Conservation (phyloP, 1,140 invertebrate species). For the Drosophila albomicans region DNA sequence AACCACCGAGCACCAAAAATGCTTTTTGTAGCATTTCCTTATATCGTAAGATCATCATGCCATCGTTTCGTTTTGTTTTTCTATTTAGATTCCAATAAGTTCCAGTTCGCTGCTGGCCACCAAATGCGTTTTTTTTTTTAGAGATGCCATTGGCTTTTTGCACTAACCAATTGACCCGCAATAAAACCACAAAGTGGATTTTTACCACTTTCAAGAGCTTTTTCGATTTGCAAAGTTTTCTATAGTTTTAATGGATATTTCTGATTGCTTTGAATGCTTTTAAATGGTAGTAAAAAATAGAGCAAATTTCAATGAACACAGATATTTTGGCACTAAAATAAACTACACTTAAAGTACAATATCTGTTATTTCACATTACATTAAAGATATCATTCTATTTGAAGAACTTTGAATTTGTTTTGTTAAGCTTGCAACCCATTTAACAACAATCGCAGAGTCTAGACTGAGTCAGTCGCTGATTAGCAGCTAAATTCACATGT, state of each 20-base stretch:
- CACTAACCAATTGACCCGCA: constrained; percentile 30
- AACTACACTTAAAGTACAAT: too few relatives aligned
- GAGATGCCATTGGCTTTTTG: constrained; percentile 9
- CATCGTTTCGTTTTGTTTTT: constrained; percentile 6
- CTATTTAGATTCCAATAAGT: constrained; percentile 1
- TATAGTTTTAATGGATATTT: constrained; percentile 30
- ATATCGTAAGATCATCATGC: constrained; percentile 20
- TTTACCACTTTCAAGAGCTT: constrained; percentile 24
- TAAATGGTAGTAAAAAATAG: background rate
- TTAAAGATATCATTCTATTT: too few relatives aligned
- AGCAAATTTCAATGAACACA: too few relatives aligned
- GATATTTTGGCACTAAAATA: too few relatives aligned
- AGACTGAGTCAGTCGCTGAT: background rate
- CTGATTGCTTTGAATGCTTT: background rate
- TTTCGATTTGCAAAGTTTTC: background rate
- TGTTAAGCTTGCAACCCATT: background rate
- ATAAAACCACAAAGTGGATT: constrained; percentile 21
- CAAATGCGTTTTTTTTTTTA: constrained; percentile 5
- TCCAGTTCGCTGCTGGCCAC: constrained; percentile 1
- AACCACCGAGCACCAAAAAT: constrained; percentile 20
- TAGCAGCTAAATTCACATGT: background rate
- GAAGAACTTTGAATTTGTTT: too few relatives aligned
- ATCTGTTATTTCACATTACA: too few relatives aligned
- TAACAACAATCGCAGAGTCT: background rate
- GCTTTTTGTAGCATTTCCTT: constrained; percentile 20